phyloP scores from a whole-genome alignment of 1,140 invertebrate genomes.

The Apis dorsata region DNA sequence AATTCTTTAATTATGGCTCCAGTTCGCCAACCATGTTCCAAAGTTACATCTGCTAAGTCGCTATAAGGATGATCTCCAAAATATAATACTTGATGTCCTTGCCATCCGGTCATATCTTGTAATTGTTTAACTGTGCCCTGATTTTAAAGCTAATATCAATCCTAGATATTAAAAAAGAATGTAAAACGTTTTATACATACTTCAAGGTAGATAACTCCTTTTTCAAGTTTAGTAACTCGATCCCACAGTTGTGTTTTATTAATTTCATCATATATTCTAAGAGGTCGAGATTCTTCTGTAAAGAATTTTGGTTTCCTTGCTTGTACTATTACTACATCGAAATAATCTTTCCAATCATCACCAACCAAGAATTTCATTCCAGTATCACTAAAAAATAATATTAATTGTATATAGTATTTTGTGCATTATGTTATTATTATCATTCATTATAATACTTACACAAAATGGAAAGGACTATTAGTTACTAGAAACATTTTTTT shows the following conservation, averaged over 20 bases:
- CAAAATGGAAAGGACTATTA: slow-evolving; percentile 97
- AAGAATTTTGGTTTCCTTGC: slow-evolving; percentile 98
- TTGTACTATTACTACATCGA: slow-evolving; percentile 97
- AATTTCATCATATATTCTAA: slow-evolving; percentile 92
- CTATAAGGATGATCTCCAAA: slow-evolving; percentile 99
- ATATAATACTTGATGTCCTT: slow-evolving; percentile 94
- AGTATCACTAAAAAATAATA: slow-evolving; percentile 87
- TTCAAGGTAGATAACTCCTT: slow-evolving; percentile 96
- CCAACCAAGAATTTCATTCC: slow-evolving; percentile 96
- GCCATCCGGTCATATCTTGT: slow-evolving; percentile 95
- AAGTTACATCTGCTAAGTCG: slow-evolving; percentile 96
- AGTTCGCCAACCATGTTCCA: slow-evolving; percentile 98
- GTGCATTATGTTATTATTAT: background rate
- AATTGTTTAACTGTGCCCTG: slow-evolving; percentile 95
- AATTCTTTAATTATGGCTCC: slow-evolving; percentile 98
- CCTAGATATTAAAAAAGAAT: background rate
- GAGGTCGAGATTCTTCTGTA: slow-evolving; percentile 93
- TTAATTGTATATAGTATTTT: background rate
- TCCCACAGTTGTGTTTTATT: slow-evolving; percentile 94
- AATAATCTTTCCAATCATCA: slow-evolving; percentile 92
- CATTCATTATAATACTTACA: slow-evolving; percentile 85
- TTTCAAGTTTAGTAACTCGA: slow-evolving; percentile 91
- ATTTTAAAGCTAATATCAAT: background rate
- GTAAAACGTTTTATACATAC: slow-evolving; percentile 78
- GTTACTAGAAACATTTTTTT: slow-evolving; percentile 98